These are phyloP conservation scores for Neodiprion pinetum DNA, from an alignment of 1,140 invertebrate genomes.

Conservation along the genomic window DNA sequence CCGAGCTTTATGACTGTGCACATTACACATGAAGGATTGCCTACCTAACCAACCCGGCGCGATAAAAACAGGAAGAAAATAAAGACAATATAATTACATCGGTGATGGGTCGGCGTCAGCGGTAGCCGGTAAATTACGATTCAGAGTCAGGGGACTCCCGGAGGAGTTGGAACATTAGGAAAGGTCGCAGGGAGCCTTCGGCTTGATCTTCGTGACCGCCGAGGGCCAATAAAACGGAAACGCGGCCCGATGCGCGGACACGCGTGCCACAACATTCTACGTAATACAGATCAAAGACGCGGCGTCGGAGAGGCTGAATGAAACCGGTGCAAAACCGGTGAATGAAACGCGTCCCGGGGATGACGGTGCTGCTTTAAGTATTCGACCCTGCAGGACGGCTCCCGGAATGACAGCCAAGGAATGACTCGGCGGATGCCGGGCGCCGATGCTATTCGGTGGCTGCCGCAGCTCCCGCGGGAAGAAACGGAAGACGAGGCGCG, in stretches of 20 bases:
- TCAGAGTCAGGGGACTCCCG: no score
- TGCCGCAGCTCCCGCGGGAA: neutral
- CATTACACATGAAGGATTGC: no score
- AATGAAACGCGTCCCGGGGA: constrained; percentile 28
- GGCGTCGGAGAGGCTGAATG: neutral
- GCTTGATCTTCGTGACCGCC: constrained; percentile 3
- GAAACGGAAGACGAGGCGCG: neutral
- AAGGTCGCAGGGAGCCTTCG: no score
- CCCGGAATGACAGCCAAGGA: constrained; percentile 29
- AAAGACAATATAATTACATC: no score
- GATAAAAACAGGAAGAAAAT: no score
- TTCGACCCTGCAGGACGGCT: constrained; percentile 28
- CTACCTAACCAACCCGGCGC: no score
- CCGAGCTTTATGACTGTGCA: no score
- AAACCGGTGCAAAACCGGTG: constrained; percentile 19
- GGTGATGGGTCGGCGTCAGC: no score
- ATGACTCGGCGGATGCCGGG: constrained; percentile 32
- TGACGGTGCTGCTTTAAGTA: constrained; percentile 46
- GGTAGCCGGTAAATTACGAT: no score
- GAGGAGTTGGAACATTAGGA: no score
- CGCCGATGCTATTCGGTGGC: neutral
- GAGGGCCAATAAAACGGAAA: neutral
- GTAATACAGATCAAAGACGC: neutral
- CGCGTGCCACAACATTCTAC: neutral
- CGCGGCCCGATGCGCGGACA: neutral